Conservation (phyloP, 1,140 invertebrate genomes). For the Gonioctena quinquepunctata region DNA sequence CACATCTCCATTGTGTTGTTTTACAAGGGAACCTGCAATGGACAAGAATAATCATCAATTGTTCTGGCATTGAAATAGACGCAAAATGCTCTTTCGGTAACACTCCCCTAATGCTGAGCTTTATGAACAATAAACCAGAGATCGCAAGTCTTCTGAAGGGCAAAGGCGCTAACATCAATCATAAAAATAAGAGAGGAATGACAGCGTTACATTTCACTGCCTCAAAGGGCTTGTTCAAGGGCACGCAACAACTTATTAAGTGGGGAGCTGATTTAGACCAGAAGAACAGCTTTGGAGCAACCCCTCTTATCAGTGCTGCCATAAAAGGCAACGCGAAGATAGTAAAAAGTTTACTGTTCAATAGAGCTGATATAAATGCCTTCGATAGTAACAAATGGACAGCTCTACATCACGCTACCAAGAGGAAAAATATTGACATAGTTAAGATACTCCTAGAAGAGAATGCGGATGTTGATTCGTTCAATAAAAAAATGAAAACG, state of each 20-base stretch:
- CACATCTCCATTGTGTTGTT: background rate
- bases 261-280: background rate
- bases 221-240: background rate
- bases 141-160: background rate
- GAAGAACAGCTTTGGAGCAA: background rate
- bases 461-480: background rate
- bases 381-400: background rate
- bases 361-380: background rate
- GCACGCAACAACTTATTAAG: background rate
- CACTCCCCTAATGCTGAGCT: background rate
- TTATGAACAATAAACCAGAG: background rate
- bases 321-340: background rate
- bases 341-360: background rate
- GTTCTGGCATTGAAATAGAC: background rate
- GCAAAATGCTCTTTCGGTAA: background rate
- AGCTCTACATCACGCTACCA: constrained; percentile 1
- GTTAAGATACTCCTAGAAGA: background rate
- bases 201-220: background rate
- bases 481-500: background rate
- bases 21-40: background rate
- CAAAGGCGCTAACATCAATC: background rate
- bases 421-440: background rate
- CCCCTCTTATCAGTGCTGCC: background rate
- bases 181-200: background rate
- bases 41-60: background rate